Percentiles rank a stretch among this genome's conserved stretches.
Conservation (phyloP, 2,113 vertebrate genomes). For the Megaceryle maxima region DNA sequence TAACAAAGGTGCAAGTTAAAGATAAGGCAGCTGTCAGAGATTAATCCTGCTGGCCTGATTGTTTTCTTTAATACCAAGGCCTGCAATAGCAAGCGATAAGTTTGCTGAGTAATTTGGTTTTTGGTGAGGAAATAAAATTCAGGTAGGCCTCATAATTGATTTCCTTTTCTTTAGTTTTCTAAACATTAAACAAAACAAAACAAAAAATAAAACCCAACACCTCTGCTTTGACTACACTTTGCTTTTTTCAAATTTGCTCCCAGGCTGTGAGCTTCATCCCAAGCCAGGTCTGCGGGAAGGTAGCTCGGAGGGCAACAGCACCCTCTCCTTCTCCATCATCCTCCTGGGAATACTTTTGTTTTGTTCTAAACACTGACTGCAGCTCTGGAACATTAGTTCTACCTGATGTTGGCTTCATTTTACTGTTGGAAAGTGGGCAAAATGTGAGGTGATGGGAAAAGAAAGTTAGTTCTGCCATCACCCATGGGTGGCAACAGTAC, state of each 20-base stretch:
- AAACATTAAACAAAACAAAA: slow-evolving; percentile 84
- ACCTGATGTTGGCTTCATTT: background rate
- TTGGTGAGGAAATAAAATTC: slow-evolving; percentile 98
- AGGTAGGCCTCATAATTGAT: slow-evolving; percentile 99
- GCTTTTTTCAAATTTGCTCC: slow-evolving; percentile 45
- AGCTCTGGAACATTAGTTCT: background rate
- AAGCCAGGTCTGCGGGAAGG: background rate
- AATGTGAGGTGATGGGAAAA: background rate
- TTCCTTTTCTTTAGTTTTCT: slow-evolving; percentile 92
- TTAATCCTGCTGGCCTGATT: slow-evolving; percentile 99
- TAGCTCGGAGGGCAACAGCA: background rate
- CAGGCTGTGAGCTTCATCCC: background rate
- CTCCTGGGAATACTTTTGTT: background rate
- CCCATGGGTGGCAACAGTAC: fast-evolving
- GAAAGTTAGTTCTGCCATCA: background rate
- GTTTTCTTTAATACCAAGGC: slow-evolving; percentile 99
- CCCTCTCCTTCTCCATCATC: background rate
- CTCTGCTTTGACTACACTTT: slow-evolving; percentile 81
- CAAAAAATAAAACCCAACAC: slow-evolving; percentile 9
- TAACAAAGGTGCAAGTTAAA: slow-evolving; percentile 99
- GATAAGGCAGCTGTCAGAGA: slow-evolving; percentile 99
- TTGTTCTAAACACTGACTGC: background rate
- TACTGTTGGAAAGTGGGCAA: background rate
- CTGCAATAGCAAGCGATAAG: slow-evolving; percentile 99
- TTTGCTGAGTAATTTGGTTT: slow-evolving; percentile 99